Evolutionary conservation across 2,113 vertebrate species (phyloP).

Genomic region (Micronycteris hirsuta): DNA sequence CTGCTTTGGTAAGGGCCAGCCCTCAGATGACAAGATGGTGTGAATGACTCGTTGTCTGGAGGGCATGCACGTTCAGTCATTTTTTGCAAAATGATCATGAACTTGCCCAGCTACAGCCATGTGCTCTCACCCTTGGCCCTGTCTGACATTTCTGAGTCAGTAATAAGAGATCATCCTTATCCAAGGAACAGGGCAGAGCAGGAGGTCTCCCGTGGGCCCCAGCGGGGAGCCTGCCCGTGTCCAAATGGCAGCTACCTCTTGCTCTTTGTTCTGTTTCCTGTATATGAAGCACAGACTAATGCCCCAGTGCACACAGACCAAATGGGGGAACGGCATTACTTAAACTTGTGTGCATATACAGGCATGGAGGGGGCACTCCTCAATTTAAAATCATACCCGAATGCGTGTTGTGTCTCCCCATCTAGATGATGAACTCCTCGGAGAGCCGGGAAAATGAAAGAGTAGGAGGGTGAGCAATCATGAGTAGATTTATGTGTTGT

Average conservation of each 20-base stretch:
- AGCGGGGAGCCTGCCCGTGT: not conserved
- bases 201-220: not conserved
- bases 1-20: slow-evolving; percentile 2
- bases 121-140: not conserved
- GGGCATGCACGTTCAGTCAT: not conserved
- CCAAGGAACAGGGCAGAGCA: not conserved
- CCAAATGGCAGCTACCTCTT: not conserved
- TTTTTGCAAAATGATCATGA: not conserved
- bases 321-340: not conserved
- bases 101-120: not conserved
- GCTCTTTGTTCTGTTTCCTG: not conserved
- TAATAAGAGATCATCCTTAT: not conserved
- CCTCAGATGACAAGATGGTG: not conserved
- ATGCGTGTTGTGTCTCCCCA: not conserved
- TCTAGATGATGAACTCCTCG: not conserved
- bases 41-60: not conserved
- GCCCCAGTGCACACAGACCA: not conserved
- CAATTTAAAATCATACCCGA: not conserved
- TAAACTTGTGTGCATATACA: not conserved
- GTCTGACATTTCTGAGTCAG: slow-evolving; percentile 3
- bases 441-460: not conserved
- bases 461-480: not conserved
- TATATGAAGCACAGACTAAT: not conserved
- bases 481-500: not conserved
- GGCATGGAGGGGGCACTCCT: not conserved